Evolutionary conservation across 2,113 vertebrate species (phyloP).

Genomic region (Drymodes brunneopygia): DNA sequence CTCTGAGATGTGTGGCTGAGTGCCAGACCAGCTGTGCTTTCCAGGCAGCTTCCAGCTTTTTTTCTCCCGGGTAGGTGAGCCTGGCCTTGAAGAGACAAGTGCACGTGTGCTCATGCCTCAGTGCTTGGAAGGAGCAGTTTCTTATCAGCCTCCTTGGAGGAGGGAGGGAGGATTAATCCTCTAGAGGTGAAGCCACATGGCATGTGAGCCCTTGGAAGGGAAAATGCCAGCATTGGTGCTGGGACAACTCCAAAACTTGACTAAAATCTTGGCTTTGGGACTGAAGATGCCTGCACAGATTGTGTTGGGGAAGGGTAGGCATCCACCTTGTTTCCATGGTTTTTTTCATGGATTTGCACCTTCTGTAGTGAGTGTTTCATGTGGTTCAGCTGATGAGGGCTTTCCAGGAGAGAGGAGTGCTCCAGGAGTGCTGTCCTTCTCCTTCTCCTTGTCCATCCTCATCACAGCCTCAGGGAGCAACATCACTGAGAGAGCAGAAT

Average conservation of each 20-base stretch:
- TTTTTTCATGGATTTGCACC: not conserved
- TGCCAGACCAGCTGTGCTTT: constrained; percentile 45
- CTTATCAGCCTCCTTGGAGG: not conserved
- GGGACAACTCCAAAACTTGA: not conserved
- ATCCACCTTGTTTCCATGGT: not conserved
- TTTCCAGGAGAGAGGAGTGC: not conserved
- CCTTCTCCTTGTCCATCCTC: not conserved
- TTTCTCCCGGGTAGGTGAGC: not conserved
- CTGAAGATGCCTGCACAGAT: not conserved
- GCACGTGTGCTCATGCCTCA: rapidly evolving
- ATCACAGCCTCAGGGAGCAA: not conserved
- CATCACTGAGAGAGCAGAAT: rapidly evolving
- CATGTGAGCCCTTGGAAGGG: not conserved
- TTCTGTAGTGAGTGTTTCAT: not conserved
- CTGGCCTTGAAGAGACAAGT: constrained; percentile 22
- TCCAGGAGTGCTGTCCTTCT: not conserved
- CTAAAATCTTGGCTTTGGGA: not conserved
- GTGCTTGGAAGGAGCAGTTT: not conserved
- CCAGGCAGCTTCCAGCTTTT: constrained; percentile 19
- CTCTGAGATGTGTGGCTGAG: constrained; percentile 4
- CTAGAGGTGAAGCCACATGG: not conserved
- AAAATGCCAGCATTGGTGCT: not conserved
- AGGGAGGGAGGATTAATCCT: not conserved
- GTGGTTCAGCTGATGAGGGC: not conserved
- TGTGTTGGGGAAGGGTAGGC: not conserved